Conservation (phyloP, 1,140 invertebrate species). For the Diprion similis region DNA sequence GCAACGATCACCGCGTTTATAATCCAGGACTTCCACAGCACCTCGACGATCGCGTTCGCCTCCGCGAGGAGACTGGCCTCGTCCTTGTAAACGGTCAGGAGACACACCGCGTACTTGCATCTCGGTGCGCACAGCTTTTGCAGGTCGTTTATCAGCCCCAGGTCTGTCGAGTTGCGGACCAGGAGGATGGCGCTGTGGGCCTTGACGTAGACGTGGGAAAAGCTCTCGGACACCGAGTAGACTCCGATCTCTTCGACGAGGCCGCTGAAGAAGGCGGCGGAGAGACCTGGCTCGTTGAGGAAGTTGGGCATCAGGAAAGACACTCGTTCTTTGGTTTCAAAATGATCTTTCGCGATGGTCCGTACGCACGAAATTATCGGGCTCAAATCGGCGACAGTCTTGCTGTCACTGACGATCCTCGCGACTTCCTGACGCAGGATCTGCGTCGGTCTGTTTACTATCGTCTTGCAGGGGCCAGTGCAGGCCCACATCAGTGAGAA, state of each 20-base stretch:
- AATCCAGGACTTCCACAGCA: constrained; percentile 36
- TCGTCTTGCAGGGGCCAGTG: background rate
- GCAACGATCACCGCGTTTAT: constrained; percentile 37
- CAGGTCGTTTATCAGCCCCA: background rate
- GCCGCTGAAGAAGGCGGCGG: background rate
- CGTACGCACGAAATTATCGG: background rate
- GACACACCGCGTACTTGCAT: constrained; percentile 35
- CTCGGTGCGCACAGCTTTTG: constrained; percentile 34
- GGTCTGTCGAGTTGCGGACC: background rate
- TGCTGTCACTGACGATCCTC: background rate
- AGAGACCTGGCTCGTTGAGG: background rate
- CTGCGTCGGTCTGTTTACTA: background rate
- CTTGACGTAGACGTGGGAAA: background rate
- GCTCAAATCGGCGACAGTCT: background rate
- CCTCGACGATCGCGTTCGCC: constrained; percentile 17
- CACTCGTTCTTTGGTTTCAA: background rate
- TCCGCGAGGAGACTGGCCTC: constrained; percentile 35
- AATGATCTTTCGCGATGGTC: background rate
- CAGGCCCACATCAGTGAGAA: background rate
- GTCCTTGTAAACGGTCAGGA: constrained; percentile 27
- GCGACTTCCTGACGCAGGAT: background rate
- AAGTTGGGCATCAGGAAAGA: background rate
- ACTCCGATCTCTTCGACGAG: background rate
- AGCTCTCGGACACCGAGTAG: constrained; percentile 3
- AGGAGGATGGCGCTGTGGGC: background rate